Evolutionary conservation across 2,888 invertebrate species (phyloP), one percentile per base, ranked within the genome.

Genomic region (Ornithoptera alexandrae): DNA sequence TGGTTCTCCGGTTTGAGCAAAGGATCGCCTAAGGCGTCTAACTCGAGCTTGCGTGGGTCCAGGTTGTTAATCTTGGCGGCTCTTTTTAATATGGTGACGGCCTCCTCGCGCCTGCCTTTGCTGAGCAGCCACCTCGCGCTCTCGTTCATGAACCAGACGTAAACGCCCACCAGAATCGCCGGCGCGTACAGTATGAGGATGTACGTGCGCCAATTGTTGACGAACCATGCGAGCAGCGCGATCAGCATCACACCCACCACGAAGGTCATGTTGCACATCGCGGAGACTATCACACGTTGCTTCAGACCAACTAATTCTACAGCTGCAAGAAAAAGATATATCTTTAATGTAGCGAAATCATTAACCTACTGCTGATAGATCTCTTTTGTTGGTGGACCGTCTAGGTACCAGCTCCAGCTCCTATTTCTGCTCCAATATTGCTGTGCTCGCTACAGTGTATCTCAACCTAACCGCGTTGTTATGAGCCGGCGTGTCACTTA

Each of bases 241-340:
- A 96, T 88, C 1, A 95, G 82, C 17, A 96, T 94, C 78, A 96
- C 96, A 0, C 97, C 97, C 8, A 96, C 80, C 0, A 96, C 95
- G 80, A 96, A 97, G 76, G 96, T 95, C 80, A 95, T 94, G 74
- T 95, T 95, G 72, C 96, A 94, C 80, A 96, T 91, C 58, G 96
- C 95, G 60, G 96, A 96, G 58, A 95, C 95, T 64, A 97, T 89
- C 12, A 97, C 96, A 24, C 97, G 93, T 68, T 95, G 94, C 70
- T 94, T 94, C 50, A 96, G 94, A 0, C 96, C 96, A 7, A 97
- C 96, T 74, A 97, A 89, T 86, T 97, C 97, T 75, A 97, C 94
- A 72, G 95, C 96, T 96, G 88, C 62, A 90, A 88, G 62, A 59
- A 12, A 59, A 24, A 8, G 10, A 42, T 2, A 53, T 15, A 18